Percentiles rank a stretch among this genome's conserved stretches.
Evolutionary conservation across 2,888 invertebrate species (phyloP).

Genomic region (Drosophila antonietae): DNA sequence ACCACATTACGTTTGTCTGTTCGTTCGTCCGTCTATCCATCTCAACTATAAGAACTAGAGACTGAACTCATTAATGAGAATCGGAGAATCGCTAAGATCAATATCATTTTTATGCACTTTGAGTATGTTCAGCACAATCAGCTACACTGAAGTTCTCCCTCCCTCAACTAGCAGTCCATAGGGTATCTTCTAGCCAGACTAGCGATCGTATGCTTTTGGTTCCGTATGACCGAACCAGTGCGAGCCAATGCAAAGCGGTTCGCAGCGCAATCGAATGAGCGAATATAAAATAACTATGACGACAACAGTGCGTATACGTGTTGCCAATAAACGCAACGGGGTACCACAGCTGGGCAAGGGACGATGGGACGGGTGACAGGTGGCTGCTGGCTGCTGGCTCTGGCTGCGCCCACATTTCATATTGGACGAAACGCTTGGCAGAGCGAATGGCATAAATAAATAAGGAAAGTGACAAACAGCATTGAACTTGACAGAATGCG

Average conservation of each 20-base stretch:
- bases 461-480: slow-evolving; percentile 31
- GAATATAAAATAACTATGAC: slow-evolving; percentile 38
- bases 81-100: no score
- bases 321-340: slow-evolving; percentile 41
- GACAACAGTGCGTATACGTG: slow-evolving; percentile 50
- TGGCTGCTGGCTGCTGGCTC: neutral
- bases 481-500: slow-evolving; percentile 46
- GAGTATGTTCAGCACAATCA: no score
- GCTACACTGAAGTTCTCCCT: no score
- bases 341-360: neutral
- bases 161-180: neutral
- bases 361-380: neutral
- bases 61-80: neutral
- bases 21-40: neutral
- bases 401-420: slow-evolving; percentile 20
- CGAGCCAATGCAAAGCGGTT: slow-evolving; percentile 55
- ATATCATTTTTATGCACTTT: no score
- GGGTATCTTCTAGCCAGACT: neutral
- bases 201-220: neutral
- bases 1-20: neutral
- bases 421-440: slow-evolving; percentile 16
- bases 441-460: slow-evolving; percentile 37
- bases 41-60: neutral
- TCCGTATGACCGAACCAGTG: slow-evolving; percentile 13
- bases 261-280: slow-evolving; percentile 13